Evolutionary conservation across 2,797 vertebrate species (phyloP), one percentile per base, ranked within the genome.

Genomic region (Cuniculus paca): DNA sequence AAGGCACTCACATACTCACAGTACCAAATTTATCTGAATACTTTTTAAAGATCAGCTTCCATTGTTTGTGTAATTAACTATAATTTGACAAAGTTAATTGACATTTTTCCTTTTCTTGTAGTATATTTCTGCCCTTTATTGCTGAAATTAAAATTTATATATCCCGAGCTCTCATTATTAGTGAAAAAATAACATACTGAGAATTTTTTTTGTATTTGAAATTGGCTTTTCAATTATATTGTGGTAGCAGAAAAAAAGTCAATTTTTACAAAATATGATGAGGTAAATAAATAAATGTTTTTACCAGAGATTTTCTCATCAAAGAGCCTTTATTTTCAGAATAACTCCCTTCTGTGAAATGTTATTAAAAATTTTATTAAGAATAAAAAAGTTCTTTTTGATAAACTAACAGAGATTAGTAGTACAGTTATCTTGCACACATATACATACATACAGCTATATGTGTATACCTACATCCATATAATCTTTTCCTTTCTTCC

Each of bases 141-240:
- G 1, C 20, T 10, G 22, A 68, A 45, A 45, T 83, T 68, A 52
- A 79, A 54, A 80, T 87, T 79, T 80, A 50, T n/a, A 54, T 77
- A 9, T 56, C 82, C 39, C 81, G 61, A 88, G 48, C 82, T 91
- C 72, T 88, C 65, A 60, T 72, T 74, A 63, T 63, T 88, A 61
- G 65, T 36, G 78, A 60, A 84, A 54, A 61, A 48, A 16, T 58
- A 75, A 52, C 42, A 42, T 77, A 63, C 31, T n/a, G 9, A 72
- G 56, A 65, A 58, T 87, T 77, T 6, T 74, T 56, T 89, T 34
- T 36, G 4, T 36, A 83, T n/a, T 75, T 82, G 11, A 95, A 92
- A 1, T 45, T 60, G 54, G 24, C 12, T 94, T 88, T 86, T 90
- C n/a, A 88, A 88, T 92, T 28, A 34, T 68, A 22, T 52, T 80